Conservation (phyloP, 2,113 vertebrate genomes). For the Fulmarus glacialis region DNA sequence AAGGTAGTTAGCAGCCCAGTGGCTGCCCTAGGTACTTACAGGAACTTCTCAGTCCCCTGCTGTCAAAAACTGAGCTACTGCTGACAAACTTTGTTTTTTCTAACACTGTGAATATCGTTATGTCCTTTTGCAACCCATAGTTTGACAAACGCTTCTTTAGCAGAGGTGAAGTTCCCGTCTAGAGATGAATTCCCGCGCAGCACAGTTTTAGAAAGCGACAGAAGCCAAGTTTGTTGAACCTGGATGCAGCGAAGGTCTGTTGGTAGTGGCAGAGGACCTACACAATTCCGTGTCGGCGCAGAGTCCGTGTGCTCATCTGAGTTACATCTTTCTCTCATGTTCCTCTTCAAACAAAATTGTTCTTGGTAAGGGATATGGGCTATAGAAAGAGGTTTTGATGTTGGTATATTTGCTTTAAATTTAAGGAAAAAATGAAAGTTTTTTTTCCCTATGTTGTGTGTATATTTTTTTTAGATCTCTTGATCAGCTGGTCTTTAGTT, state of each 20-base stretch:
- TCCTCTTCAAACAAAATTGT: neutral
- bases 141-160: neutral
- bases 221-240: neutral
- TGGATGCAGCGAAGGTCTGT: neutral
- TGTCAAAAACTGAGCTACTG: neutral
- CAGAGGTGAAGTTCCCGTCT: neutral
- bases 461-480: neutral
- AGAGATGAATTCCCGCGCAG: neutral
- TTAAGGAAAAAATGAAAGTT: neutral
- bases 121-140: neutral
- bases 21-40: neutral
- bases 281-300: neutral
- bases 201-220: neutral
- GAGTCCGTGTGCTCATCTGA: neutral
- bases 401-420: neutral
- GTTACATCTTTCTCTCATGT: neutral
- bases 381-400: neutral
- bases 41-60: neutral
- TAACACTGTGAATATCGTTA: neutral
- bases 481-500: neutral
- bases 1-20: neutral
- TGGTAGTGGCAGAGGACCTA: neutral
- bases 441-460: neutral
- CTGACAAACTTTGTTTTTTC: neutral
- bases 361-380: neutral